Conservation (phyloP, 2,113 vertebrate genomes). For the Melanerpes formicivorus region DNA sequence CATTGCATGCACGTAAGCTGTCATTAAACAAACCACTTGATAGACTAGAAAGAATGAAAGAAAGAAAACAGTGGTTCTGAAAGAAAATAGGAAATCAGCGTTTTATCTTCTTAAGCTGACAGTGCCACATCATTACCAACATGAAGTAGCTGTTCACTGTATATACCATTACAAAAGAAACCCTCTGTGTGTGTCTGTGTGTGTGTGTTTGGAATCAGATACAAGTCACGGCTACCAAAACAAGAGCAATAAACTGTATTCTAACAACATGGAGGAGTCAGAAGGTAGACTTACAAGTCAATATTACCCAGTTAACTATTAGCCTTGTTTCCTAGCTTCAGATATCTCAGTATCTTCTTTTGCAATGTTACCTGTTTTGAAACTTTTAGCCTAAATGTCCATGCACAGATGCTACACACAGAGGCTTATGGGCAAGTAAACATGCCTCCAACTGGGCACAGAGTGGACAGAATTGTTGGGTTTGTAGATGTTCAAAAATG, state of each 20-base stretch:
- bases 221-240: neutral
- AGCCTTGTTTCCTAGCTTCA: neutral
- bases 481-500: neutral
- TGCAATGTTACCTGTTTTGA: neutral
- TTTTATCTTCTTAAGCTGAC: neutral
- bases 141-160: neutral
- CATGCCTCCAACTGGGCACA: neutral
- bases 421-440: neutral
- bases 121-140: neutral
- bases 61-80: neutral
- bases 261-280: neutral
- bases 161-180: neutral
- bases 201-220: neutral
- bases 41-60: neutral
- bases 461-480: neutral
- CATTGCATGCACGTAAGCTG: neutral
- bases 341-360: neutral
- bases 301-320: neutral
- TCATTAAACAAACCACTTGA: neutral
- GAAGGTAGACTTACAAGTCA: neutral
- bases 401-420: neutral
- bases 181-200: neutral
- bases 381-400: neutral
- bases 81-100: neutral
- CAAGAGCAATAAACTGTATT: neutral